Evolutionary conservation across 2,797 vertebrate genomes (phyloP), one percentile per base, ranked within the genome.

Genomic region (Percopsis omiscomaycus): DNA sequence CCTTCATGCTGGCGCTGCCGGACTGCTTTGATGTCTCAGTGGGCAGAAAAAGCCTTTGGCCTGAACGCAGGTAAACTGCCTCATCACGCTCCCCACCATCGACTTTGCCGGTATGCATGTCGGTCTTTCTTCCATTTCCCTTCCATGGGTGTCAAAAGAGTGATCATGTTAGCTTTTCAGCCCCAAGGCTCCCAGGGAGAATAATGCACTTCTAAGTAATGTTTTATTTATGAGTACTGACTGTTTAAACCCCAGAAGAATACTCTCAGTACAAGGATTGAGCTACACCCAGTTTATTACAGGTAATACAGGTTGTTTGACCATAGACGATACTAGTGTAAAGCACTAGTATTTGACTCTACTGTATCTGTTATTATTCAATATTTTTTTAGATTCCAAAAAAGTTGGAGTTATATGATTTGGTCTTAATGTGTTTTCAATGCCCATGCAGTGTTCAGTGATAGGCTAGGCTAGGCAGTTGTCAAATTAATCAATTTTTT

Each of bases 61-160:
- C 84, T 71, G 75, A 83, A 79, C 69, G 75, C 54, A 32, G 65
- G 80, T 84, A 88, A 88, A 90, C 75, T 84, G 75, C 78, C 74
- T 89, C 90, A 89, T 90, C 85, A 83, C 76, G 65, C 80, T 80
- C 67, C 65, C 75, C 74, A 77, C 80, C 77, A 79, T 60, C 48
- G 27, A 77, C 72, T 79, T 82, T 74, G 65, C 71, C 77, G 50
- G 46, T 81, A 53, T 75, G 68, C 61, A 57, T 64, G 50, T 52
- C 22, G 22, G 22, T 68, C 27, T 57, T 70, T 69, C 59, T 69
- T 59, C 44, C 55, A 62, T 71, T 68, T 60, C 54, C 27, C 45
- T 59, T 68, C 67, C 80, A 59, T 80, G 63, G 74, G 76, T 80
- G 75, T 75, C 58, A 68, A 57, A 80, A 65, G 70, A 73, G 67